These are phyloP conservation scores for Pedicia rivosa DNA, from an alignment of 2,888 invertebrate species.

Conservation along the genomic window DNA sequence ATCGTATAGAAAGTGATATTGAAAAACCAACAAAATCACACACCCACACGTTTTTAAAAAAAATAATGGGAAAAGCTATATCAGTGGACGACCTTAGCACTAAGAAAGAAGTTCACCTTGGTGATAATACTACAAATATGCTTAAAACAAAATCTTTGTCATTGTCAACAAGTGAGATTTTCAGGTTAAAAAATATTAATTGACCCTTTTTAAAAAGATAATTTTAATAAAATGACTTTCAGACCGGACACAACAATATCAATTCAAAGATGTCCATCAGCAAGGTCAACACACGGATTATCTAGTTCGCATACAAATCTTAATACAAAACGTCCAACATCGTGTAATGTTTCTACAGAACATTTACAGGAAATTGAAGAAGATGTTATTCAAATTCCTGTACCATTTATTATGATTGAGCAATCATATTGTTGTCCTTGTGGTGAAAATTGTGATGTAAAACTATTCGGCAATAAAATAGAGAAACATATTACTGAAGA, in stretches of 20 bases:
- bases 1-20: neutral
- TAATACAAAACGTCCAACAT: constrained; percentile 10
- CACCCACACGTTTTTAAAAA: constrained; percentile 33
- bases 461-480: neutral
- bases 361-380: constrained; percentile 5
- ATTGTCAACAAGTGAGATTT: constrained; percentile 33
- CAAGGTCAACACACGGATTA: constrained; percentile 7
- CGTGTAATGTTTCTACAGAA: constrained; percentile 12
- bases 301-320: neutral
- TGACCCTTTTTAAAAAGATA: too few relatives aligned
- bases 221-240: too few relatives aligned
- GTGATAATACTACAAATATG: constrained; percentile 11
- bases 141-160: constrained; percentile 27
- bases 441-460: constrained; percentile 9
- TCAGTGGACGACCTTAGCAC: constrained; percentile 32
- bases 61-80: constrained; percentile 32
- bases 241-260: constrained; percentile 7
- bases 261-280: constrained; percentile 12
- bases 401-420: constrained; percentile 8
- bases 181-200: too few relatives aligned
- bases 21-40: constrained; percentile 18
- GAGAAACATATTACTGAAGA: constrained; percentile 17
- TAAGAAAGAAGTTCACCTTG: neutral
- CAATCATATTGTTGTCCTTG: constrained; percentile 12
- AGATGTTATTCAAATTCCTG: constrained; percentile 8